These are phyloP conservation scores for Oceanodroma leucorhoa DNA, from an alignment of 2,797 vertebrate species.

Conservation along the genomic window DNA sequence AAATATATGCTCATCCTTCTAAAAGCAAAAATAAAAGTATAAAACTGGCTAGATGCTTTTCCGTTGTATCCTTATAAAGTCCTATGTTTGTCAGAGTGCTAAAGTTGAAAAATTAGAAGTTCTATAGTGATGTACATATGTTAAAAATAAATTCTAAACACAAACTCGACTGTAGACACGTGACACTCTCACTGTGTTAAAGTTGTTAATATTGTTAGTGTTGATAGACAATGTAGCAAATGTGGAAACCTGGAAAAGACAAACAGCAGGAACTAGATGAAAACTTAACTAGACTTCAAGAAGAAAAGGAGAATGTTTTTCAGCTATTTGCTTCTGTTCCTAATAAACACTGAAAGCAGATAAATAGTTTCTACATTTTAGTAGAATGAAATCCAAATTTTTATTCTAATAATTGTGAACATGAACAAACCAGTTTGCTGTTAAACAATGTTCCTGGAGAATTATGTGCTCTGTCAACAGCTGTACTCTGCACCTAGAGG, in stretches of 20 bases:
- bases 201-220: not conserved
- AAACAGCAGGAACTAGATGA: not conserved
- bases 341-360: not conserved
- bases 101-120: not conserved
- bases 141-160: not conserved
- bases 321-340: not conserved
- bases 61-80: not conserved
- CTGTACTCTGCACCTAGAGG: not conserved
- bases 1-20: not conserved
- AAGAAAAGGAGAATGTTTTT: not conserved
- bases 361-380: not conserved
- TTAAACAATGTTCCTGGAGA: not conserved
- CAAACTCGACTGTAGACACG: rapidly evolving
- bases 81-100: not conserved
- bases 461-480: not conserved
- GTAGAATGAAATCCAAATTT: not conserved
- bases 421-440: not conserved
- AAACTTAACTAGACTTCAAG: not conserved
- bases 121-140: not conserved
- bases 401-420: not conserved
- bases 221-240: not conserved
- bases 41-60: not conserved
- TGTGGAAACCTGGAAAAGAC: not conserved
- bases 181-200: not conserved
- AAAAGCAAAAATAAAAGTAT: not conserved